These are phyloP conservation scores for Drosophila nr. perissopoda DNA, from an alignment of 2,888 invertebrate species.

Conservation along the genomic window DNA sequence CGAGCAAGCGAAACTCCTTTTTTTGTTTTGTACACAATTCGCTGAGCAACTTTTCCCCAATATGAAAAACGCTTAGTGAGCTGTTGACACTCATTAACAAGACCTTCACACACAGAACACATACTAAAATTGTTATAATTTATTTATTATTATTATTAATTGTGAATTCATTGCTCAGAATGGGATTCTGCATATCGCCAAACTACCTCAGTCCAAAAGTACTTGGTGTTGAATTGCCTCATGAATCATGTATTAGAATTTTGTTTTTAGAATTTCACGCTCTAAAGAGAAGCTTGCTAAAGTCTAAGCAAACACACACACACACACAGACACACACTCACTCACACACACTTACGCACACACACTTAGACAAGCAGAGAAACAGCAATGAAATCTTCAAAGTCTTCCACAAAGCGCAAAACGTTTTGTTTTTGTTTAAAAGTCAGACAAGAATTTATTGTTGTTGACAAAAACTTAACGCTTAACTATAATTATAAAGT, in stretches of 20 bases:
- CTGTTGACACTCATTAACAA: constrained; percentile 25
- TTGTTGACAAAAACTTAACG: constrained; percentile 17
- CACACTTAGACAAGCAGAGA: constrained; percentile 2
- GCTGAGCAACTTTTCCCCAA: constrained; percentile 11
- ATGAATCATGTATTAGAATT: constrained; percentile 67
- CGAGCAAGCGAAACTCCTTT: constrained; percentile 67
- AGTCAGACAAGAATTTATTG: constrained; percentile 44
- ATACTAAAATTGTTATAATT: constrained; percentile 66
- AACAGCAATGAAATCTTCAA: constrained; percentile 76
- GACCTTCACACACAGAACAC: constrained; percentile 30
- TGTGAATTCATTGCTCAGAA: constrained; percentile 59
- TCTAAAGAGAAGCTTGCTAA: constrained; percentile 7
- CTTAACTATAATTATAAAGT: constrained; percentile 42
- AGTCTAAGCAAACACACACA: not conserved
- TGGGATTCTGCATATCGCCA: constrained; percentile 75
- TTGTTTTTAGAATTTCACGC: constrained; percentile 47
- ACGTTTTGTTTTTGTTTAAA: constrained; percentile 56
- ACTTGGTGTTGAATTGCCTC: constrained; percentile 80
- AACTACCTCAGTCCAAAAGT: constrained; percentile 80
- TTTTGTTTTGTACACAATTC: constrained; percentile 23
- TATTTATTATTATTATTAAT: constrained; percentile 68
- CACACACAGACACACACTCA: not conserved
- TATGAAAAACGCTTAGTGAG: constrained; percentile 38
- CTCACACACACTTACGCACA: not conserved
- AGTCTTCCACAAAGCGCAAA: constrained; percentile 73